Percentiles rank a stretch among this genome's conserved stretches.
Conservation (phyloP, 2,797 vertebrate genomes). For the Thalassophryne amazonica region DNA sequence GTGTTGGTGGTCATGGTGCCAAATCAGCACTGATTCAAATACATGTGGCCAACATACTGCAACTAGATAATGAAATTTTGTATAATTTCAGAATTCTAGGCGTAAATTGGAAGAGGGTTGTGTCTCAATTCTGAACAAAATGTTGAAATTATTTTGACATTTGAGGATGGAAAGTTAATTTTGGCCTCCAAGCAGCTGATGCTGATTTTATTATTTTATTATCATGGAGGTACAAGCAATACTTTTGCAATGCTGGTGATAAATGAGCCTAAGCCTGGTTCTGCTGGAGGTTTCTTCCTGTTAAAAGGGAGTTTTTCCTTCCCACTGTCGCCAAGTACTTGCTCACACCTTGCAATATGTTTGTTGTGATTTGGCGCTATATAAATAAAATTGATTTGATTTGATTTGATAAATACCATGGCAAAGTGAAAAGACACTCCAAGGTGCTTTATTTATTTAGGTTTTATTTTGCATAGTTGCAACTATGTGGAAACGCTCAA, state of each 20-base stretch:
- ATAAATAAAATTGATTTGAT: no score
- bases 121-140: constrained; percentile 5
- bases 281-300: no score
- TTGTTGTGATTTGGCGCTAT: no score
- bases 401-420: no score
- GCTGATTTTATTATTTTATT: not conserved
- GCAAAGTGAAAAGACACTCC: not conserved
- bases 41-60: not conserved
- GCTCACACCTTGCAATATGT: no score
- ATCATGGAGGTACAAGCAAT: constrained; percentile 16
- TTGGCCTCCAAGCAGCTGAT: not conserved
- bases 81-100: not conserved
- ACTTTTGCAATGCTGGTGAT: not conserved
- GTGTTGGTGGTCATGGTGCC: not conserved
- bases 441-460: constrained; percentile 34
- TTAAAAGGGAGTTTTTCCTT: no score
- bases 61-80: constrained; percentile 8
- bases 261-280: no score
- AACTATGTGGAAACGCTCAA: constrained; percentile 15
- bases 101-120: not conserved
- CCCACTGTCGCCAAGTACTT: no score
- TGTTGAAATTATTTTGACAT: constrained; percentile 14
- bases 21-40: constrained; percentile 8
- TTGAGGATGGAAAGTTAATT: constrained; percentile 2
- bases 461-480: constrained; percentile 39